These are phyloP conservation scores for Zoanthus gigantus DNA, from an alignment of 92 coral and sea anemone species.

Conservation along the genomic window DNA sequence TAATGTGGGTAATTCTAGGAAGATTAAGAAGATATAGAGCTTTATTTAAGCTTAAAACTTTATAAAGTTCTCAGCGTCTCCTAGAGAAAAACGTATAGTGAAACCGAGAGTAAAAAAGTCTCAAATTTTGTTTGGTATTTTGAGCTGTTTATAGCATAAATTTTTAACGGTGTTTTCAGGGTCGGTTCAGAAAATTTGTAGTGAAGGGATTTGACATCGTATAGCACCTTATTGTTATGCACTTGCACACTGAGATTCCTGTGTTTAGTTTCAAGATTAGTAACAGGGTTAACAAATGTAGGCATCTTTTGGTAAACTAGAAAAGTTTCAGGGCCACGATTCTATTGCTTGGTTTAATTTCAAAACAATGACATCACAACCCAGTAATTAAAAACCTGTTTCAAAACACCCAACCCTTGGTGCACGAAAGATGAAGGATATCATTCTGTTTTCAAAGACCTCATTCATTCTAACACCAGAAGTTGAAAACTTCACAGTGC, in stretches of 20 bases:
- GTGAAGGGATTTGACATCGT: too few relatives aligned
- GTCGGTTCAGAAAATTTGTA: background rate
- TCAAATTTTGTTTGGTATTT: too few relatives aligned
- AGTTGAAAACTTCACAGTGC: background rate
- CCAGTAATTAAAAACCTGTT: slow-evolving; percentile 29
- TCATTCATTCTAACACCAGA: background rate
- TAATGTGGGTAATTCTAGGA: too few relatives aligned
- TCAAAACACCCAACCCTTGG: background rate
- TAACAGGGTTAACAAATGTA: background rate
- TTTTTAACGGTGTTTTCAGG: too few relatives aligned
- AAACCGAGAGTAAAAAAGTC: too few relatives aligned
- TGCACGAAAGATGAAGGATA: background rate
- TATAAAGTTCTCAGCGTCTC: too few relatives aligned
- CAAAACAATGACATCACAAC: slow-evolving; percentile 14
- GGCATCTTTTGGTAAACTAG: background rate
- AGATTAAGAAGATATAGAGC: too few relatives aligned
- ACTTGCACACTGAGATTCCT: background rate
- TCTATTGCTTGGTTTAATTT: background rate
- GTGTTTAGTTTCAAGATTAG: background rate
- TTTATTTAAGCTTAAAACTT: too few relatives aligned
- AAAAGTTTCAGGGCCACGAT: background rate
- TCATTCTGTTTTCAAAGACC: background rate
- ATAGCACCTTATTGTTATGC: too few relatives aligned
- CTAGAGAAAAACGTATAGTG: too few relatives aligned
- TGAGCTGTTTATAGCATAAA: too few relatives aligned